A percentile compares a stretch with the other conserved stretches of the same genome.
These are phyloP conservation scores for Choristoneura fumiferana DNA, from an alignment of 1,140 invertebrate genomes.

Conservation along the genomic window DNA sequence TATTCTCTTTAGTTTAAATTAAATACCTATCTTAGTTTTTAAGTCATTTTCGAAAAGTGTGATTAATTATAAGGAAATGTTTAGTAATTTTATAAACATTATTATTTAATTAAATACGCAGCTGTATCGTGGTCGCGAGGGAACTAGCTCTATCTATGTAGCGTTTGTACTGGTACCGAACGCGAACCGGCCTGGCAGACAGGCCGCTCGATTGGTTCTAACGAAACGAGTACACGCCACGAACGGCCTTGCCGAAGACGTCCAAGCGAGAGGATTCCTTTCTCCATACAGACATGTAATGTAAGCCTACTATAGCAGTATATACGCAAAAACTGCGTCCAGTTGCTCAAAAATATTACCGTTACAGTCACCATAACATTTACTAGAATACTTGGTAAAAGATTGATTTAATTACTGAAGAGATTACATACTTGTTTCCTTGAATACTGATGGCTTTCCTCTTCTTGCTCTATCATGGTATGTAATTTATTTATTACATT, in stretches of 20 bases:
- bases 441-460: no score
- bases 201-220: constrained; percentile 10
- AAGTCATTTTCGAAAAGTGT: constrained; percentile 14
- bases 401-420: no score
- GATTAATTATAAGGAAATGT: no score
- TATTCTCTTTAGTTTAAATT: constrained; percentile 8
- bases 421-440: no score
- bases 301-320: constrained; percentile 18
- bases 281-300: constrained; percentile 31
- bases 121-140: not conserved
- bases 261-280: constrained; percentile 43
- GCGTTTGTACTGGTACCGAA: not conserved
- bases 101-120: no score
- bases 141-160: constrained; percentile 5
- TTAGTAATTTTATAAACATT: no score
- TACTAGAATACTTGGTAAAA: no score
- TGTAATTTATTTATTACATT: no score
- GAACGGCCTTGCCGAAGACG: constrained; percentile 50
- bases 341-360: constrained; percentile 13
- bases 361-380: not conserved
- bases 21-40: constrained; percentile 6
- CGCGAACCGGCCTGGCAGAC: constrained; percentile 8
- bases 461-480: no score
- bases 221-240: constrained; percentile 17
- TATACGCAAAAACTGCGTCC: constrained; percentile 8